A percentile compares a stretch with the other conserved stretches of the same genome.
These are phyloP conservation scores for Holocentrus rufus DNA, from an alignment of 2,797 vertebrate species.

Conservation along the genomic window DNA sequence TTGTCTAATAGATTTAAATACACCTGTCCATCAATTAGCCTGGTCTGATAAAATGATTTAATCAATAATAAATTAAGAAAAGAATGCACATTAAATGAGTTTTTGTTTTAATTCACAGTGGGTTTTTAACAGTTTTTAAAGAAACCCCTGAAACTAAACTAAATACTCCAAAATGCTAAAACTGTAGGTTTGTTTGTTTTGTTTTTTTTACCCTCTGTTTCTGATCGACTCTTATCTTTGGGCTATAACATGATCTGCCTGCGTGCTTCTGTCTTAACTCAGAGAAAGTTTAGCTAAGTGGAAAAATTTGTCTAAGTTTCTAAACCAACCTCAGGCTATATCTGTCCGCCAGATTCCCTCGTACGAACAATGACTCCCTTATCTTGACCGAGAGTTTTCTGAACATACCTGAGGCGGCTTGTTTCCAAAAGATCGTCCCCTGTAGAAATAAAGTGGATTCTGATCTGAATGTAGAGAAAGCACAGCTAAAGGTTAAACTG, in stretches of 20 bases:
- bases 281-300: conserved; percentile 42
- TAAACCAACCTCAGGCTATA: conserved; percentile 36
- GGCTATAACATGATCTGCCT: conserved; percentile 43
- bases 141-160: no score
- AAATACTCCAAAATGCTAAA: neutral
- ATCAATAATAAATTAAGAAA: neutral
- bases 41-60: neutral
- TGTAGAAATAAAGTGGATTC: conserved; percentile 9
- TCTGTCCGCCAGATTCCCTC: conserved; percentile 36
- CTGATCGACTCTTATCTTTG: conserved; percentile 28
- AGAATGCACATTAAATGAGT: no score
- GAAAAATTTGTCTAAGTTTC: conserved; percentile 19
- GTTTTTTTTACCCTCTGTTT: no score
- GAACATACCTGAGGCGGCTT: conserved; percentile 30
- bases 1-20: neutral
- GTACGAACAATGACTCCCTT: conserved; percentile 27
- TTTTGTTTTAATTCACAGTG: no score
- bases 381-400: conserved; percentile 27
- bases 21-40: neutral
- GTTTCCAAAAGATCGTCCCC: neutral
- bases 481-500: neutral
- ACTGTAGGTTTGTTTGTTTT: conserved; percentile 29
- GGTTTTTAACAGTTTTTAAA: no score
- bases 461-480: neutral
- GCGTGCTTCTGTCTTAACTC: conserved; percentile 37